Base-by-base conservation (phyloP, 1,140 invertebrate species). In the Zaprionus ornatus region DNA sequence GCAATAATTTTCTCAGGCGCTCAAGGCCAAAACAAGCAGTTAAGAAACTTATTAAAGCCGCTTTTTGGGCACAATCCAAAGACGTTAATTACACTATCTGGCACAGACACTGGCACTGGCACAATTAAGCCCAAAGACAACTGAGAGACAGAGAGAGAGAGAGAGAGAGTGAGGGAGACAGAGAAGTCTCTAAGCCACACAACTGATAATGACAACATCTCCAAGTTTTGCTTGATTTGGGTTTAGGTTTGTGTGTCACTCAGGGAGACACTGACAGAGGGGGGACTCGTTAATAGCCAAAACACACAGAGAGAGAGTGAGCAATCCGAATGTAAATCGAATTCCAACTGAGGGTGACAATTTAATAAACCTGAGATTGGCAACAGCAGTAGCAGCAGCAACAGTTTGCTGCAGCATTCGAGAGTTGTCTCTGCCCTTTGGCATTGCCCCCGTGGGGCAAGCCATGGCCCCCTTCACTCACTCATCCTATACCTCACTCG, bases 11-110 rank as follows among this genome's bases (percentile, higher is more conserved):
- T 71, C 66, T 48, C 71, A 79, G 48, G 52, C 77, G 82, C 82
- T 87, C 82, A 85, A 85, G 82, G 82, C 82, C 82, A 78, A 62
- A 64, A 45, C 80, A 72, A 77, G 75, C 75, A 68, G 75, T 79
- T 85, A 82, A 86, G 64, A 82, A 76, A 79, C 69, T 82, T 87
- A 87, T 86, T 86, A 79, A 87, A 86, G 78, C 72, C 45, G 10
- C 76, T 75, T 82, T 82, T 86, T 80, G 77, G 66, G 66, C 77
- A 79, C 82, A 85, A 79, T 78, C 81, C 77, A 67, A 65, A 74
- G 73, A 72, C 73, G 73, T 79, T 85, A 85, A 85, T 85, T 81
- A 75, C 82, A 72, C 54, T 10, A 23, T 50, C 45, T 50, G 45
- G 45, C 45, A 50, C 45, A 21, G 45, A 23, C 45, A 21, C 13